These are phyloP conservation scores for Lepidurus apus DNA, from an alignment of 1,140 invertebrate species.

Conservation along the genomic window DNA sequence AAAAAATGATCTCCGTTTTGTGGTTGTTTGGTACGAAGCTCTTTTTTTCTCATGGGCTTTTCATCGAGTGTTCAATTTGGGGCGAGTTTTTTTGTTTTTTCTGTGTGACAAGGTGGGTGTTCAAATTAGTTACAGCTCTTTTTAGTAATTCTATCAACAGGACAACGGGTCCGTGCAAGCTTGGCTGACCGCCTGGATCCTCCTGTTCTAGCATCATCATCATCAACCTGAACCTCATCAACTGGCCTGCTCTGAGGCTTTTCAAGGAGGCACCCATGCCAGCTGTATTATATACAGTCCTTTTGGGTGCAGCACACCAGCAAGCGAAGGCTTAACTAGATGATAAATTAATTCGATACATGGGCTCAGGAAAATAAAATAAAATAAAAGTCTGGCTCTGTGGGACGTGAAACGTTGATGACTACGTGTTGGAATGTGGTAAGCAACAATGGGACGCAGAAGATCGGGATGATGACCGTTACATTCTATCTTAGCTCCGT, in stretches of 20 bases:
- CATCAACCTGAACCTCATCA: constrained; percentile 3
- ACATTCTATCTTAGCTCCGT: background rate
- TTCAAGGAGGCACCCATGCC: background rate
- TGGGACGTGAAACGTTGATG: background rate
- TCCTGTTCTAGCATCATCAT: background rate
- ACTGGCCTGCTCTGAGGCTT: background rate
- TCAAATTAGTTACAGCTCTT: constrained; percentile 1
- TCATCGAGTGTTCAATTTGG: background rate
- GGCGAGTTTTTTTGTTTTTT: background rate
- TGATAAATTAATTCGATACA: constrained; percentile 7
- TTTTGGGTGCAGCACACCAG: background rate
- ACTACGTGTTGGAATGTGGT: constrained; percentile 14
- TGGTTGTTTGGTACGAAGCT: background rate
- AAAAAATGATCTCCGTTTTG: too few relatives aligned
- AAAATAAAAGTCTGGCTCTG: background rate
- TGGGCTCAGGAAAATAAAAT: background rate
- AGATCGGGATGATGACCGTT: constrained; percentile 1
- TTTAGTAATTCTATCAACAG: constrained; percentile 11
- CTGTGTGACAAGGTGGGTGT: background rate
- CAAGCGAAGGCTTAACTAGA: constrained; percentile 9
- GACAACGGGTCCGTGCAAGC: background rate
- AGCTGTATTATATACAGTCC: constrained; percentile 4
- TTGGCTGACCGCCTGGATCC: background rate
- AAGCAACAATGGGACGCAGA: background rate
- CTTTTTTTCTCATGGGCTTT: background rate